Evolutionary conservation across 2,888 invertebrate species (phyloP), one percentile per base, ranked within the genome.

Genomic region (Ceramica pisi): DNA sequence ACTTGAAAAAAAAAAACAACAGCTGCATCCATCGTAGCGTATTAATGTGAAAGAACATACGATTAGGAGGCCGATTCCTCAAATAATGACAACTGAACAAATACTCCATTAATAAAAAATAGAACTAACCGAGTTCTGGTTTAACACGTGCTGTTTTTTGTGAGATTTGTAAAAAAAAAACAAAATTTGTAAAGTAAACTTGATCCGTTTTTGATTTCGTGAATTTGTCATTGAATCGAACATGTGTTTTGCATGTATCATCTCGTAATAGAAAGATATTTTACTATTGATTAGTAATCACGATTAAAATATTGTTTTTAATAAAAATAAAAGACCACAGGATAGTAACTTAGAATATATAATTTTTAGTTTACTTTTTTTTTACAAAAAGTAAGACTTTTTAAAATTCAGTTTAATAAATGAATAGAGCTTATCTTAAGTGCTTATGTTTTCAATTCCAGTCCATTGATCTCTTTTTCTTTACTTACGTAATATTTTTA

Each of bases 71-170:
- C 51, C 87, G 89, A 90, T 91, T 90, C 89, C 86, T 90, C 90
- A 92, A 91, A 92, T 89, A 92, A 88, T 89, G 91, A 90, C 92
- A 92, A 89, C 91, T 92, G 92, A 91, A 90, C 89, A 92, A 93
- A 93, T 92, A 92, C 79, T 69, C 73, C 77, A 69, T 83, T 83
- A 86, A 90, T 83, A 86, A 90, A 90, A 88, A 88, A 84, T 64
- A 50, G 46, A 76, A 74, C 80, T 81, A 81, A 86, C 75, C 77
- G 80, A 78, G 64, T 71, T 85, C 82, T 83, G 71, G 53, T 63
- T 63, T 48, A 82, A 67, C 87, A 77, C 86, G 87, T 83, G 87
- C 86, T 75, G 81, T 78, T 85, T 81, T 71, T 38, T 70, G 38
- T 21, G 12, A 0, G 50, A 35, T 72, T 70, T 65, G 56, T 35